phyloP scores from a whole-genome alignment of 1,140 invertebrate genomes.

The Adoxophyes honmai region DNA sequence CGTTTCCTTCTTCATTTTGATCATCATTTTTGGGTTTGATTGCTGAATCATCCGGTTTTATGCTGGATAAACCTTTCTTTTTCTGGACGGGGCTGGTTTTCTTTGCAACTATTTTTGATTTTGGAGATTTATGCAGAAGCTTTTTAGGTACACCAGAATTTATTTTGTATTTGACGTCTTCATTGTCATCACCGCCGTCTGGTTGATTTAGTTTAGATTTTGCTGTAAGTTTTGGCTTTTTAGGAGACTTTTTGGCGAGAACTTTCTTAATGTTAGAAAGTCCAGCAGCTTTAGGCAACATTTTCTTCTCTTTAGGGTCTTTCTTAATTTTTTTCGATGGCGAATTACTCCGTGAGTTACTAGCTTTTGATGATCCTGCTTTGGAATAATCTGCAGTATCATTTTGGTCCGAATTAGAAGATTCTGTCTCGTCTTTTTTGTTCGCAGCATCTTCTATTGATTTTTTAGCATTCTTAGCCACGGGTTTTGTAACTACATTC shows the following conservation, averaged over 20 bases:
- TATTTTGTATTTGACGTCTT: conserved; percentile 64
- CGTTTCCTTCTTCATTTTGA: conserved; percentile 23
- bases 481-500: conserved; percentile 41
- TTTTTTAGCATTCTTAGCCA: conserved; percentile 48
- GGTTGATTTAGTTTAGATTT: conserved; percentile 36
- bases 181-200: conserved; percentile 35
- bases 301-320: conserved; percentile 60
- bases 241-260: conserved; percentile 43
- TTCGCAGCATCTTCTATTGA: conserved; percentile 37
- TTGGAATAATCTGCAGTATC: conserved; percentile 38
- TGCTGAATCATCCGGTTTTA: conserved; percentile 18
- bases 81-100: conserved; percentile 42
- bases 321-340: conserved; percentile 58
- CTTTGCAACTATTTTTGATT: conserved; percentile 50
- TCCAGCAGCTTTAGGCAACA: conserved; percentile 43
- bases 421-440: conserved; percentile 38
- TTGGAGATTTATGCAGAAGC: conserved; percentile 40
- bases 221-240: conserved; percentile 35
- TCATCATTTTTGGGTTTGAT: conserved; percentile 22
- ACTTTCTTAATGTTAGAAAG: conserved; percentile 38
- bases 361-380: conserved; percentile 36
- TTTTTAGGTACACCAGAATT: conserved; percentile 54
- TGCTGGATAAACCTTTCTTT: conserved; percentile 32
- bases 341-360: conserved; percentile 40
- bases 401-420: conserved; percentile 35